Evolutionary conservation across 1,140 invertebrate genomes (phyloP), one percentile per base, ranked within the genome.

Genomic region (Samia ricini): DNA sequence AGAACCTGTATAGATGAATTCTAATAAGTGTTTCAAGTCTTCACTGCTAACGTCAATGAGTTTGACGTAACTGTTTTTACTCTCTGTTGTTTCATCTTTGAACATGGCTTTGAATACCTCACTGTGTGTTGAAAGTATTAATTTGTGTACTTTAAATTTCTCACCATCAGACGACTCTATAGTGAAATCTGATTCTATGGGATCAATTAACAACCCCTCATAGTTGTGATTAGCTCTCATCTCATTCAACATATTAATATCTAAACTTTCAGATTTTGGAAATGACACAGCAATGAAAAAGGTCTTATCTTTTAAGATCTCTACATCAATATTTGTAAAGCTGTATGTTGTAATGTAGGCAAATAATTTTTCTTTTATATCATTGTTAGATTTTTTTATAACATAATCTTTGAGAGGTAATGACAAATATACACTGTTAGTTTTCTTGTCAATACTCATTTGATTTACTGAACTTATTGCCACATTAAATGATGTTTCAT

Each of bases 61-160:
- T 64, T 79, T 88, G 1, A 90, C 78, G 68, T 68, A 81, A 51
- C 69, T 75, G 51, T 84, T 85, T 65, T 83, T 76, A 64, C 79
- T 83, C 50, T 90, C 88, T 10, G 81, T 83, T 6, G 81, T 89
- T 20, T 87, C 84, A 23, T 85, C 83, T 71, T 79, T 87, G 0
- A 90, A 71, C 88, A 90, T 90, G 36, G 88, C 88, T 65, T 79
- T 85, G 57, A 90, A 90, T 8, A 90, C 88, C 33, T 89, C 85
- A 66, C 88, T 89, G 49, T 79, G 70, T 0, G 73, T 73, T 24
- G 71, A 68, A 6, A 90, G 55, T n/a, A 90, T 56, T 7, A 70
- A 48, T 66, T 82, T 84, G 57, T 90, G 88, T 4, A 87, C 84
- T 56, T 71, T 51, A 56, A 87, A 90, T 66, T 83, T 81, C 23